Evolutionary conservation across 2,888 invertebrate species (phyloP).

Genomic region (Arrhopalites spinosus): DNA sequence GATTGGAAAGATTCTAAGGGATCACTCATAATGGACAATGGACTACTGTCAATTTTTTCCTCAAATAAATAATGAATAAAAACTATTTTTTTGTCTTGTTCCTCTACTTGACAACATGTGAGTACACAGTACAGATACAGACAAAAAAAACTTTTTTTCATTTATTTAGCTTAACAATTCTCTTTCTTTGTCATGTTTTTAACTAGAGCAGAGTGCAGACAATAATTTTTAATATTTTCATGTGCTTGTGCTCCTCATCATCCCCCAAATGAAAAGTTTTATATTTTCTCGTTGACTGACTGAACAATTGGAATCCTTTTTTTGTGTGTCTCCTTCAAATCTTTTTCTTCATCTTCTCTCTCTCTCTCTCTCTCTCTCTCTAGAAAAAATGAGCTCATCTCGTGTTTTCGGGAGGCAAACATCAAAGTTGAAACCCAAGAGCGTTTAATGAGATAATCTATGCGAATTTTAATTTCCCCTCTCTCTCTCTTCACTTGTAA

Average conservation of each 20-base stretch:
- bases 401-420: constrained; percentile 32
- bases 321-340: no score
- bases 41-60: constrained; percentile 30
- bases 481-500: constrained; percentile 1
- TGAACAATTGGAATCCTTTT: constrained; percentile 31
- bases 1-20: constrained; percentile 36
- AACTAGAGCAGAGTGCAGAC: constrained; percentile 33
- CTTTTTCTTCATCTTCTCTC: not conserved
- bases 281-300: constrained; percentile 30
- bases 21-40: constrained; percentile 34
- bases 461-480: constrained; percentile 29
- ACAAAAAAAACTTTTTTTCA: no score
- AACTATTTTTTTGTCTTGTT: no score
- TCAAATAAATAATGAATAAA: constrained; percentile 38
- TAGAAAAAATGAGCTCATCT: not conserved
- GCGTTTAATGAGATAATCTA: constrained; percentile 35
- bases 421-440: constrained; percentile 37
- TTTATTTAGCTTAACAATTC: no score
- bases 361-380: not conserved
- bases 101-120: constrained; percentile 32
- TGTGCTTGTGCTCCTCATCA: no score
- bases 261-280: no score
- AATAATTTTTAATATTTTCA: not conserved
- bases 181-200: constrained; percentile 16
- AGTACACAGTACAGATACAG: constrained; percentile 1